Evolutionary conservation across 2,113 vertebrate genomes (phyloP).

Genomic region (Pogonocichla stellata): DNA sequence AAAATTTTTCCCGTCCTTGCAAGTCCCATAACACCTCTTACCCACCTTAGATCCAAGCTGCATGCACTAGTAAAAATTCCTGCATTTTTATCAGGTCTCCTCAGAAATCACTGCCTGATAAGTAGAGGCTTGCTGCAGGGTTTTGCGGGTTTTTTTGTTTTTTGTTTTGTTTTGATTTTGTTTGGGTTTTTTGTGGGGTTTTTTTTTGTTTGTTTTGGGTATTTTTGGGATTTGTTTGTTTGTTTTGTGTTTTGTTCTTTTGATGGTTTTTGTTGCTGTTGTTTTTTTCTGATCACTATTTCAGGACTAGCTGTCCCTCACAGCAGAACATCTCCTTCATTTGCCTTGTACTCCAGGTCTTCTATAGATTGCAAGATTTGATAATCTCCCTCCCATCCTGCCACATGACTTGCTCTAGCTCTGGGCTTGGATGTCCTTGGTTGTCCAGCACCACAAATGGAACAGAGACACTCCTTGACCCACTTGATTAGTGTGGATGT

Average conservation of each 20-base stretch:
- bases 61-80: neutral
- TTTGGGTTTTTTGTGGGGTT: too few relatives aligned
- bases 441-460: neutral
- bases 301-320: neutral
- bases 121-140: neutral
- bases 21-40: neutral
- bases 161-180: too few relatives aligned
- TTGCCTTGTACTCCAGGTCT: neutral
- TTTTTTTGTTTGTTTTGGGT: neutral
- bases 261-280: too few relatives aligned
- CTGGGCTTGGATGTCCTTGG: neutral
- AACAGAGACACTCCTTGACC: neutral
- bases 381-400: neutral
- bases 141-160: neutral
- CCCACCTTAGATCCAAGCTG: neutral
- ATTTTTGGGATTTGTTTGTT: neutral
- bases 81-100: neutral
- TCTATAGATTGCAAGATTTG: neutral
- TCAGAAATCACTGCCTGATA: neutral
- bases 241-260: neutral
- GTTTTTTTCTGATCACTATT: neutral
- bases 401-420: neutral
- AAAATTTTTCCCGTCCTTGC: neutral
- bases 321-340: neutral
- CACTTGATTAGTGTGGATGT: neutral